phyloP scores from a whole-genome alignment of 2,797 vertebrate genomes.

The Peromyscus melanophrys region DNA sequence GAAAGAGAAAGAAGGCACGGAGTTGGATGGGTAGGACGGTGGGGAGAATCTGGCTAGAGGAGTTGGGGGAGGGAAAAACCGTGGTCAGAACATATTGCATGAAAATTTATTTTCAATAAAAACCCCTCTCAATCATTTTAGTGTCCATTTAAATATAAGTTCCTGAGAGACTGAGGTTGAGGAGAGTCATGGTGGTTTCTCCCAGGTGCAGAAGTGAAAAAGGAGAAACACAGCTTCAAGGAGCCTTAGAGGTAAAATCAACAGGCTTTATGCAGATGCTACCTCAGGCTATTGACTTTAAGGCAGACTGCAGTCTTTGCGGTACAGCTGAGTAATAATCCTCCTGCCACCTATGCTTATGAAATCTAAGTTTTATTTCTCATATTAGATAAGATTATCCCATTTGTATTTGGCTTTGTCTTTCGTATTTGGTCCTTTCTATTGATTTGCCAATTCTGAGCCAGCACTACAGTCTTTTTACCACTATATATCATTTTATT shows the following conservation, averaged over 20 bases:
- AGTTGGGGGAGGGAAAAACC: neutral
- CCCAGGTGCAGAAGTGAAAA: neutral
- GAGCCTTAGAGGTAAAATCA: neutral
- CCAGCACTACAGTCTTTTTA: neutral
- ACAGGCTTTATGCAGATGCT: neutral
- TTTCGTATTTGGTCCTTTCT: neutral
- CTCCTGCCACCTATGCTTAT: neutral
- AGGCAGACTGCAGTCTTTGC: neutral
- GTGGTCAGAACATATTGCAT: neutral
- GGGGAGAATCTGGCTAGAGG: neutral
- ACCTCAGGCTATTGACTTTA: neutral
- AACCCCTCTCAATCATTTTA: neutral
- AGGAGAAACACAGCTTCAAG: neutral
- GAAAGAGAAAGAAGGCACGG: neutral
- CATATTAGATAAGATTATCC: neutral
- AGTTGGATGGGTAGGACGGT: neutral
- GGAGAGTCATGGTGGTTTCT: neutral
- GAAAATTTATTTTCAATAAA: neutral
- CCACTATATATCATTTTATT: neutral
- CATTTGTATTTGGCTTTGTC: neutral
- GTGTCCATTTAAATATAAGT: neutral
- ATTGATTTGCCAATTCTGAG: neutral
- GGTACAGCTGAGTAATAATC: neutral
- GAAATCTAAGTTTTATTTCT: slow-evolving; percentile 44
- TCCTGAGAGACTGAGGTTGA: neutral